Conservation (phyloP, 2,113 vertebrate species). For the Passer domesticus region DNA sequence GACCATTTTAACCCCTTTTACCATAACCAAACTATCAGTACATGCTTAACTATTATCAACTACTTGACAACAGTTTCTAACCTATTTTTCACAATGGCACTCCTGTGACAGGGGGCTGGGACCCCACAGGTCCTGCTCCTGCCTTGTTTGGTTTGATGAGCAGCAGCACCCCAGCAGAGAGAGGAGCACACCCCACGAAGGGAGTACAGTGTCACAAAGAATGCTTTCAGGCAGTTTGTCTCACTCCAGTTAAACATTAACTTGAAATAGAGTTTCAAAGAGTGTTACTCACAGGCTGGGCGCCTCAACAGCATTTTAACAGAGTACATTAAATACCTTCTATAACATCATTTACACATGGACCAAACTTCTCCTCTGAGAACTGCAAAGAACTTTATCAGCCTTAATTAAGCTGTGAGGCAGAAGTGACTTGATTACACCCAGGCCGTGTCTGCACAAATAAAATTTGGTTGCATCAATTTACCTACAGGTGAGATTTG, state of each 20-base stretch:
- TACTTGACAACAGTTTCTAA: too few species aligned
- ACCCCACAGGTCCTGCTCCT: accelerated
- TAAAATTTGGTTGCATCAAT: neutral
- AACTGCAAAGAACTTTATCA: neutral
- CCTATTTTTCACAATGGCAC: too few species aligned
- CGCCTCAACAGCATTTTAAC: neutral
- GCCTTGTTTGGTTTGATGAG: accelerated
- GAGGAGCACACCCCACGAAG: neutral
- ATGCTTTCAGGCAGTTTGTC: neutral
- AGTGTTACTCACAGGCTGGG: neutral
- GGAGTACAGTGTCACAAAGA: neutral
- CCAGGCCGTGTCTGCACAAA: neutral
- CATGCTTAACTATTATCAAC: too few species aligned
- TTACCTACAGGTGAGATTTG: neutral
- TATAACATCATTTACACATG: neutral
- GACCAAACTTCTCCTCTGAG: neutral
- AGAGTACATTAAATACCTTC: neutral
- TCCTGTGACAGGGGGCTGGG: accelerated
- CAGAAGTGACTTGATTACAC: neutral
- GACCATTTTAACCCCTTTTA: too few species aligned
- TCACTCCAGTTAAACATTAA: neutral
- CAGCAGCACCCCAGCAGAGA: neutral
- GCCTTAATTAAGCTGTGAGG: neutral
- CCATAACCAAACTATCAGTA: too few species aligned
- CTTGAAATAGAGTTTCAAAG: neutral